A percentile compares a stretch with the other conserved stretches of the same genome.
These are phyloP conservation scores for Sebastes dallii DNA, from an alignment of 2,797 vertebrate species.

Conservation along the genomic window DNA sequence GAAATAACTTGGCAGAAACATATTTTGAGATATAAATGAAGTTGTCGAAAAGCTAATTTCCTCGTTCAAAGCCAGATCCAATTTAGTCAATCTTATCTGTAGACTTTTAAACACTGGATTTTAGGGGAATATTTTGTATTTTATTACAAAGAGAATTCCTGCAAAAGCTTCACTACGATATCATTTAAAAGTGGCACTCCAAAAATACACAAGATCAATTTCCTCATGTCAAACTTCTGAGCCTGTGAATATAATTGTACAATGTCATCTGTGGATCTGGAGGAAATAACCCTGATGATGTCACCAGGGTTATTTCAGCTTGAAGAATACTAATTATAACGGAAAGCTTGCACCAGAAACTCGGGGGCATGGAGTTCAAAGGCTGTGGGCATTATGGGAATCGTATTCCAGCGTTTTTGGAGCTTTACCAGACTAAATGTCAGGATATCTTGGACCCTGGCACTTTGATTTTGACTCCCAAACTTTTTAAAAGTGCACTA, in stretches of 20 bases:
- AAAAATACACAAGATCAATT: background rate
- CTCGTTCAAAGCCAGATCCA: background rate
- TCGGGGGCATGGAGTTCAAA: background rate
- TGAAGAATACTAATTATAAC: background rate
- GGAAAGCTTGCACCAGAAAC: background rate
- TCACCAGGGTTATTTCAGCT: slow-evolving; percentile 1
- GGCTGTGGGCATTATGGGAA: background rate
- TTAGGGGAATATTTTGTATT: background rate
- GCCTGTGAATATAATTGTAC: background rate
- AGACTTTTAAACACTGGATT: background rate
- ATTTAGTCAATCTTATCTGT: background rate
- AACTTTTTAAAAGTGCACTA: background rate
- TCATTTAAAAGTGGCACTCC: background rate
- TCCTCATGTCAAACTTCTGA: background rate
- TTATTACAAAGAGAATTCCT: background rate
- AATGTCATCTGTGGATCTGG: background rate
- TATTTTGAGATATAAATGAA: background rate
- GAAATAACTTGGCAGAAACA: background rate
- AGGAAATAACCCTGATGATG: background rate
- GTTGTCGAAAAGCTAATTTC: background rate
- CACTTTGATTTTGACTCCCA: background rate
- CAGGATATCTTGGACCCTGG: background rate
- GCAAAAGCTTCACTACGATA: background rate
- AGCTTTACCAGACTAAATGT: background rate
- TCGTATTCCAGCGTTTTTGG: background rate